Base-by-base conservation (phyloP, 2,113 vertebrate species). In the Pachypanchax playfairii region DNA sequence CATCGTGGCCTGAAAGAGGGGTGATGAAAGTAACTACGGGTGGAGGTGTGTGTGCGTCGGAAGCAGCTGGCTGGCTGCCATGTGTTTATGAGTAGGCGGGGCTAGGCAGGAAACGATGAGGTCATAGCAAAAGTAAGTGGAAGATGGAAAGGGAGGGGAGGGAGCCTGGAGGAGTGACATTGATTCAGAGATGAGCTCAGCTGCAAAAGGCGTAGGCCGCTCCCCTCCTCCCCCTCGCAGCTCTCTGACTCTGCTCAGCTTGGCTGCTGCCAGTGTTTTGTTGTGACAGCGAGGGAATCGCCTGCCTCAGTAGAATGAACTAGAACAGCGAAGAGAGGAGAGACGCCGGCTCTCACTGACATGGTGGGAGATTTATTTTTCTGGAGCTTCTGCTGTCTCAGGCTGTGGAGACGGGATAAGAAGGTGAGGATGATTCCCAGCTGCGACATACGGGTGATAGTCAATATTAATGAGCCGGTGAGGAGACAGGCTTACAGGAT, bases 311-410 rank as follows among this genome's bases (percentile, higher is more conserved):
- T 86, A 81, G 82, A 85, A 91, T 91, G 91, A 79, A 76, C 80
- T 87, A 80, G 80, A 80, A 35, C 17, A 43, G 57, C 20, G 0
- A n/a, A n/a, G n/a, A n/a, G 50, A 49, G 44, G 55, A 61, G 62
- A 51, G 41, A 75, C 76, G 42, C 78, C 54, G 33, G 65, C 75
- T 79, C 55, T 47, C 22, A 79, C 63, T 79, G 89, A 78, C 87
- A 93, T 93, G 92, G 77, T 93, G 78, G 87, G 90, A 57, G 91
- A 92, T 48, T 36, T 92, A 60, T 90, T 92, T 77, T 82, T 86
- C 79, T 93, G 91, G 92, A 87, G 90, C 70, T 91, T 91, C 70
- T 92, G 92, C 88, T 93, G 92, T 87, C 90, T 92, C 28, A 87
- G 75, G 84, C 83, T 90, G 65, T 93, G 91, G 92, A 91, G 72